Base-by-base conservation (phyloP, 2,797 vertebrate species). In the Distichodus sexfasciatus region DNA sequence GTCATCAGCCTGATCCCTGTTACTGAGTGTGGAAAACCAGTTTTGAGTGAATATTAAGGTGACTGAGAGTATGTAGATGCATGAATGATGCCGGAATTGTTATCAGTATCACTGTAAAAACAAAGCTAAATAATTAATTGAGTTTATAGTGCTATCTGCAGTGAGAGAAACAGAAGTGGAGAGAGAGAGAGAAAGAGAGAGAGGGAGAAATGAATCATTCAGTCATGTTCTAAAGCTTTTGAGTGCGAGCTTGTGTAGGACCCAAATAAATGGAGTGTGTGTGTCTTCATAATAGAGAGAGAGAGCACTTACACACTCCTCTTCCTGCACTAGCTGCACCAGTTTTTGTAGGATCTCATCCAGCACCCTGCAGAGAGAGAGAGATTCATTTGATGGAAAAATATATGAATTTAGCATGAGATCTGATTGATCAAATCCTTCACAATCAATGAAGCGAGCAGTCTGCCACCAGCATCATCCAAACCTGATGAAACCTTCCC, bases 281-380 rank as follows among this genome's bases (percentile, higher is more conserved):
- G 33, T 21, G 17, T 24, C 36, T 38, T 41, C 47, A 33, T 12
- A 24, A 64, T 53, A 61, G 72, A 59, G 79, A 79, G 21, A 11
- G 9, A 21, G 15, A 38, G 46, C 17, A n/a, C 66, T 69, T 36
- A 69, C 68, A 62, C 68, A 70, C 48, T 70, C 68, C 50, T 70
- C 68, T 54, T 70, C 68, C 46, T 70, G 68, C 11, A 96, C 92
- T 79, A 96, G 81, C 76, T 94, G 93, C 69, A 96, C 94, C 48
- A 96, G 85, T 78, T 94, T 95, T 86, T 95, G 94, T 59, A 96
- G 89, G 67, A 93, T 91, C 74, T 96, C 94, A 64, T 96, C 94
- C 84, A 96, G 85, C 62, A 88, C 88, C 90, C 94, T 96, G 87
- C 47, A 81, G 83, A 86, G 31, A 82, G 50, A 78, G 50, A 71